Percentiles rank a stretch among this genome's conserved stretches.
phyloP scores from a whole-genome alignment of 2,113 vertebrate species.

The Thalassarche chlororhynchos region DNA sequence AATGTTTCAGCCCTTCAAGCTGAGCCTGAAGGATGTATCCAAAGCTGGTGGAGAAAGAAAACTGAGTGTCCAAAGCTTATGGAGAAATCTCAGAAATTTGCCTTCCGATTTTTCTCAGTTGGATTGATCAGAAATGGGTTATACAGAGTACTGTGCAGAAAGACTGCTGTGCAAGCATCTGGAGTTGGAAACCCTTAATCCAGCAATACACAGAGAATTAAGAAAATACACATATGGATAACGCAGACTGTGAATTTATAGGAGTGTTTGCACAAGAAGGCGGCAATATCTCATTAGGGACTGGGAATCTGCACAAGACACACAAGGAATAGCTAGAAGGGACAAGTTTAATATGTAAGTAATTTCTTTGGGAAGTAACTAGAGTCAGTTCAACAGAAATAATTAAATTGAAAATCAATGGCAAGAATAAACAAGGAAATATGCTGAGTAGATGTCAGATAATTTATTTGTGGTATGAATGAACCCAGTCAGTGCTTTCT shows the following conservation, averaged over 20 bases:
- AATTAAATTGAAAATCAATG: constrained; percentile 8
- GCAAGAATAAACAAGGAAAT: constrained; percentile 23
- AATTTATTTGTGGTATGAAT: neutral
- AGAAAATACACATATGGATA: constrained; percentile 22
- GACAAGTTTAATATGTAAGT: neutral
- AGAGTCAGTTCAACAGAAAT: neutral
- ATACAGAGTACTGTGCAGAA: neutral
- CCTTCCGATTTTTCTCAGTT: neutral
- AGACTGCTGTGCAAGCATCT: neutral
- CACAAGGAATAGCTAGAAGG: constrained; percentile 15
- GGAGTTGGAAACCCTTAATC: neutral
- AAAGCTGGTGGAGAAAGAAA: neutral
- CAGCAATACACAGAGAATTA: neutral
- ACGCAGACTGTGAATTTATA: neutral
- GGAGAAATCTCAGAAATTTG: neutral
- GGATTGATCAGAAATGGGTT: neutral
- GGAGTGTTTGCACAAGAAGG: neutral
- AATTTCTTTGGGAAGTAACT: constrained; percentile 11
- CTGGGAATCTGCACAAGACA: neutral
- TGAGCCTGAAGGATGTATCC: neutral
- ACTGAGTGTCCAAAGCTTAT: neutral
- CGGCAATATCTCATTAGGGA: neutral
- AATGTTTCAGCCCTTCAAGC: neutral
- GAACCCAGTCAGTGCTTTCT: neutral
- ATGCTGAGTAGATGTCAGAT: neutral